Percentiles rank a stretch among this genome's conserved stretches.
Evolutionary conservation across 2,113 vertebrate species (phyloP).

Genomic region (Theropithecus gelada): DNA sequence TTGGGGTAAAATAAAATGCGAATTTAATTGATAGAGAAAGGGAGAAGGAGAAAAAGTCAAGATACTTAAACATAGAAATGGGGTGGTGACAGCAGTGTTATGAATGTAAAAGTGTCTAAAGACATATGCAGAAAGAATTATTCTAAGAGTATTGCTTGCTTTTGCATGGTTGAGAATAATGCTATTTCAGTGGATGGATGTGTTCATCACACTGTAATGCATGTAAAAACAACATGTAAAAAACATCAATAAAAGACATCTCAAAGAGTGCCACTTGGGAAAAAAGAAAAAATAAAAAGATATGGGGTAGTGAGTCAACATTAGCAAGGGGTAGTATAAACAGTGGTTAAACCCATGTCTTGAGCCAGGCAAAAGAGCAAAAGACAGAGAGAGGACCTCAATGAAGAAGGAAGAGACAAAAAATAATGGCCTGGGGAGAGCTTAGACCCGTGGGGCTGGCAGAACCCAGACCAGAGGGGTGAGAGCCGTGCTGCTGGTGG

Average conservation of each 20-base stretch:
- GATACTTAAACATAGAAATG: neutral
- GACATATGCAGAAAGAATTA: neutral
- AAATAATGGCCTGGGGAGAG: neutral
- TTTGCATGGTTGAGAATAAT: neutral
- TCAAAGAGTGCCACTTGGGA: too few relatives aligned
- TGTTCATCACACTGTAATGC: neutral
- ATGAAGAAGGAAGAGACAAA: neutral
- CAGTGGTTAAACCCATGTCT: neutral
- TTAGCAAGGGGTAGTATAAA: neutral
- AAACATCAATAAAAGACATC: neutral
- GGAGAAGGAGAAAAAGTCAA: neutral
- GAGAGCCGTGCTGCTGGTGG: too few relatives aligned
- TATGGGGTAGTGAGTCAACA: neutral
- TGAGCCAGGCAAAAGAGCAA: neutral
- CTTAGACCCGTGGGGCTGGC: neutral
- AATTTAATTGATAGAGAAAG: neutral
- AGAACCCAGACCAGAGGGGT: neutral
- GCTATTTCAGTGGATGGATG: neutral
- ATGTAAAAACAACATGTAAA: neutral
- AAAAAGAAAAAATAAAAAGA: neutral
- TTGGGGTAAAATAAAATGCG: neutral
- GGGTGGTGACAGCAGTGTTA: too few relatives aligned
- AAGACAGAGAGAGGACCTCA: neutral
- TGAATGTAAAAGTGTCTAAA: too few relatives aligned
- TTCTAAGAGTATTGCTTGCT: neutral